Evolutionary conservation across 2,797 vertebrate genomes (phyloP).

Genomic region (Salarias fasciatus): DNA sequence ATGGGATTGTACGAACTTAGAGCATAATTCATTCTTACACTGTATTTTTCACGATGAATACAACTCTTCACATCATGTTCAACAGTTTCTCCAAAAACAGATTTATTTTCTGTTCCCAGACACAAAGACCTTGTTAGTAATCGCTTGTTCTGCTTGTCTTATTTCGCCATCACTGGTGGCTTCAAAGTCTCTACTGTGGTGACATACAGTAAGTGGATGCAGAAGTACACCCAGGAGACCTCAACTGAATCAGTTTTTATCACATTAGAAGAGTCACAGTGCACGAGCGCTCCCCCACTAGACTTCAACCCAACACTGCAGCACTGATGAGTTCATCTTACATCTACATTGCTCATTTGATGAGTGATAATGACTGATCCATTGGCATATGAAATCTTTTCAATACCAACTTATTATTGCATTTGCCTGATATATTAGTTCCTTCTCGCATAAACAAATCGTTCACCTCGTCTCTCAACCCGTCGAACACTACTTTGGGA

Average conservation of each 20-base stretch:
- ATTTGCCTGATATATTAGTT: conserved; percentile 50
- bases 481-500: conserved; percentile 52
- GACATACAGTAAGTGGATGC: conserved; percentile 47
- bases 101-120: too few relatives aligned
- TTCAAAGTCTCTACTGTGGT: conserved; percentile 41
- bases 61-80: too few relatives aligned
- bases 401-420: conserved; percentile 37
- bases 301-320: conserved; percentile 45
- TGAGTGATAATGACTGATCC: conserved; percentile 54
- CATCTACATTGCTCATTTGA: conserved; percentile 41
- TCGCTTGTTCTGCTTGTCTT: conserved; percentile 6
- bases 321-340: conserved; percentile 58
- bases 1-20: too few relatives aligned
- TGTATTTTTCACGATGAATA: too few relatives aligned
- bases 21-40: too few relatives aligned
- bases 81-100: too few relatives aligned
- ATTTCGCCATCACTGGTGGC: conserved; percentile 25
- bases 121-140: conserved; percentile 13
- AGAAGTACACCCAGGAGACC: conserved; percentile 60
- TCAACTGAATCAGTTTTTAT: conserved; percentile 60
- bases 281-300: conserved; percentile 31
- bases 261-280: conserved; percentile 60
- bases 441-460: conserved; percentile 40
- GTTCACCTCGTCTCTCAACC: conserved; percentile 53
- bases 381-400: conserved; percentile 42